Evolutionary conservation across 2,888 invertebrate species (phyloP).

Genomic region (Polyommatus iphigenia): DNA sequence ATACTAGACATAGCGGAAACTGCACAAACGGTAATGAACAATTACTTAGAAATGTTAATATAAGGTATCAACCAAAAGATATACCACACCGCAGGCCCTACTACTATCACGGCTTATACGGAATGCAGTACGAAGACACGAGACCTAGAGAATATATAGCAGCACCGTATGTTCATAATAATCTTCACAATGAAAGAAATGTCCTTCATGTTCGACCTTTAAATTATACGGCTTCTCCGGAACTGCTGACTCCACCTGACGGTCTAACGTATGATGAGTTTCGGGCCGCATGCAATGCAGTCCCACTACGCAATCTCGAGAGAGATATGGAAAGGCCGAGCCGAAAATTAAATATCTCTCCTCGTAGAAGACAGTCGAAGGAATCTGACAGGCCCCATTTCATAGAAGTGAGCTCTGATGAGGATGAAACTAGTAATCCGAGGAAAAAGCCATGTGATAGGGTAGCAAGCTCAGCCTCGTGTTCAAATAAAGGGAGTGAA

Average conservation of each 20-base stretch:
- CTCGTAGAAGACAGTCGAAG: constrained; percentile 65
- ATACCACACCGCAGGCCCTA: constrained; percentile 53
- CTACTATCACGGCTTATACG: constrained; percentile 57
- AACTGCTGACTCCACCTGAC: constrained; percentile 47
- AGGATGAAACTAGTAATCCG: constrained; percentile 62
- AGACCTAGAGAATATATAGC: constrained; percentile 55
- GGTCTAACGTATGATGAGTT: constrained; percentile 46
- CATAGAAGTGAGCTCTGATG: constrained; percentile 76
- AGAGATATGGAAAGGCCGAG: constrained; percentile 66
- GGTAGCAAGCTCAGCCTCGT: background rate
- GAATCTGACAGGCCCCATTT: constrained; percentile 60
- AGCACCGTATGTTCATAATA: constrained; percentile 57
- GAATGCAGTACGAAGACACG: constrained; percentile 49
- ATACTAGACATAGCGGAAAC: constrained; percentile 53
- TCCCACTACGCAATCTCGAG: constrained; percentile 43
- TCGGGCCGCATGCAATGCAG: constrained; percentile 45
- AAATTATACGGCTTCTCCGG: constrained; percentile 51
- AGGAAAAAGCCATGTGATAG: constrained; percentile 58
- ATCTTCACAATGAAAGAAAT: constrained; percentile 57
- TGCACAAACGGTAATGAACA: constrained; percentile 49
- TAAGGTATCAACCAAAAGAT: constrained; percentile 69
- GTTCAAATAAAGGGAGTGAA: constrained; percentile 30
- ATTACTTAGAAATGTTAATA: constrained; percentile 57
- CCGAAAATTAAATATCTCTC: constrained; percentile 70
- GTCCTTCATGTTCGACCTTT: constrained; percentile 51